Conservation (phyloP, 2,888 invertebrate genomes). For the Nasonia oneida region DNA sequence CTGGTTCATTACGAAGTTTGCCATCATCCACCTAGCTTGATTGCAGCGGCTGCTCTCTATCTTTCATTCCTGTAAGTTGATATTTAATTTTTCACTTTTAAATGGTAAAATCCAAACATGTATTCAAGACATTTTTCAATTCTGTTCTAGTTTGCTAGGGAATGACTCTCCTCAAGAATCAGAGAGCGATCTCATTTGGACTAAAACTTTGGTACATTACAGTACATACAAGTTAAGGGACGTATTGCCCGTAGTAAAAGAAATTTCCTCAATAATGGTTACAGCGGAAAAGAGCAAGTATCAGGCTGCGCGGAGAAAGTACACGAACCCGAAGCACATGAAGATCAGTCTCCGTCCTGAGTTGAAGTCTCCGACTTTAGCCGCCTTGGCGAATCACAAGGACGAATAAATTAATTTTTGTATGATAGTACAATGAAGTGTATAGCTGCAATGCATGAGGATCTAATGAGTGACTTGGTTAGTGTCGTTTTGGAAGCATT, state of each 20-base stretch:
- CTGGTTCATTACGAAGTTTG: conserved; percentile 90
- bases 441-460: conserved; percentile 55
- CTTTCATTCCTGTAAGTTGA: conserved; percentile 83
- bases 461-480: conserved; percentile 60
- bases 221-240: conserved; percentile 87
- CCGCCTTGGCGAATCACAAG: conserved; percentile 65
- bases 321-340: conserved; percentile 81
- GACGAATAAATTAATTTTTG: conserved; percentile 57
- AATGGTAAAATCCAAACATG: conserved; percentile 11
- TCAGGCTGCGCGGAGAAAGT: conserved; percentile 86
- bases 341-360: conserved; percentile 85
- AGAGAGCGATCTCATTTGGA: conserved; percentile 83
- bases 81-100: conserved; percentile 17
- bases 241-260: conserved; percentile 85
- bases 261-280: conserved; percentile 85
- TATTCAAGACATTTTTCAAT: conserved; percentile 13
- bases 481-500: conserved; percentile 50
- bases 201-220: conserved; percentile 87
- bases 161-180: conserved; percentile 76
- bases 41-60: conserved; percentile 91
- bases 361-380: conserved; percentile 79
- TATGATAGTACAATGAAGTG: conserved; percentile 56
- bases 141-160: conserved; percentile 69
- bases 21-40: conserved; percentile 89
- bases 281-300: conserved; percentile 87